Base-by-base conservation (phyloP, 2,888 invertebrate genomes). In the Prostheceraeus crozeri region DNA sequence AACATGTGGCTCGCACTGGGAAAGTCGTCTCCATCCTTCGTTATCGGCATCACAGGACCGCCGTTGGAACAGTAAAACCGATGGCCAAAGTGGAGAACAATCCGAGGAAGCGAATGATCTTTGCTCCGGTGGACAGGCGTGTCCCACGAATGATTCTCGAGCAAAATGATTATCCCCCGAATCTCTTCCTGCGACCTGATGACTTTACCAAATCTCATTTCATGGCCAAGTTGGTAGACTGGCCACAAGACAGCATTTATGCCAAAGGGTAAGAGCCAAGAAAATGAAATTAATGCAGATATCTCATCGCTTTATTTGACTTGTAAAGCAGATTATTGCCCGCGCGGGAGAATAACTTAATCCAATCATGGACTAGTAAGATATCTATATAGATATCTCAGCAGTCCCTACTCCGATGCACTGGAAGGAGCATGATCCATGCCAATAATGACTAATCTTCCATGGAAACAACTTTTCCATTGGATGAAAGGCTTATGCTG, bases 121-220 rank as follows among this genome's bases (percentile, higher is more conserved):
- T 93, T 72, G 78, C 82, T 31, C 89, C 93, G 0, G 81, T 84
- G 55, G 90, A 91, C 73, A 79, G 81, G 65, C 81, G 87, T 62
- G 74, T 89, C 54, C 90, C 93, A 0, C 79, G 85, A 62, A 80
- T 90, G 31, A 81, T 83, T 68, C 83, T 93, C 64, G 83, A 84
- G 11, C 78, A 81, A 63, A 78, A 79, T 1, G 78, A 81, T 63
- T 84, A 85, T 76, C 84, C 84, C 6, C 73, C 21, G 59, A 31
- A 82, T 67, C 85, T 85, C 71, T 79, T 70, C 45, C 70, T 67
- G 28, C 67, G 79, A 23, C 76, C 79, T 4, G 70, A 73, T 25
- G 77, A 79, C 65, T 77, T 74, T 67, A 66, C 69, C 6, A 69
- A 72, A 27, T 82, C 82, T 33, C 75, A 90, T 46, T 89, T 84